Conservation (phyloP, 64 coral and sea anemone genomes). For the Porites lutea region DNA sequence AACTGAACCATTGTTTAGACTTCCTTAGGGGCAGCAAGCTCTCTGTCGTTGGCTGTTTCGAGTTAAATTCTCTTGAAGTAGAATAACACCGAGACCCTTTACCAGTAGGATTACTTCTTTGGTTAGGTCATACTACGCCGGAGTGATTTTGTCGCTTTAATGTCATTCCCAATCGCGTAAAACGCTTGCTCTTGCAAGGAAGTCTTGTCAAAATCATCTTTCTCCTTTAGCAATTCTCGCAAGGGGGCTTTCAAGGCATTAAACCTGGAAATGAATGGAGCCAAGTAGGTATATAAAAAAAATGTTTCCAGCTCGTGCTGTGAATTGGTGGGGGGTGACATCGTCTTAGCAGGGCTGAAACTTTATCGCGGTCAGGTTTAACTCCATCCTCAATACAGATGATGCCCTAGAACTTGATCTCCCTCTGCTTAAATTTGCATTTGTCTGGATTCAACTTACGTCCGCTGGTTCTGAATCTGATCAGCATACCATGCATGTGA, state of each 20-base stretch:
- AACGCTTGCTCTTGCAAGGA: conserved; percentile 36
- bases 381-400: conserved; percentile 34
- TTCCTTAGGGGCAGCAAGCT: no score
- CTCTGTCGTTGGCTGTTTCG: no score
- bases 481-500: conserved; percentile 22
- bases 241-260: conserved; percentile 64
- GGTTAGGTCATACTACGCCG: conserved; percentile 63
- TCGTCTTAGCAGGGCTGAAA: conserved; percentile 32
- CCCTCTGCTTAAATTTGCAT: conserved; percentile 62
- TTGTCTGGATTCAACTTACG: conserved; percentile 67
- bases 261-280: conserved; percentile 51
- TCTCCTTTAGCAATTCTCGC: conserved; percentile 40
- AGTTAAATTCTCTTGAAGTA: conserved; percentile 39
- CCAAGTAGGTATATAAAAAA: conserved; percentile 55
- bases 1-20: no score
- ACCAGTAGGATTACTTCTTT: conserved; percentile 63
- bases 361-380: conserved; percentile 6
- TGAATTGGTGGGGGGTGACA: conserved; percentile 29
- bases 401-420: conserved; percentile 70
- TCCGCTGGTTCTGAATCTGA: conserved; percentile 21
- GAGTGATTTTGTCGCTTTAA: conserved; percentile 40
- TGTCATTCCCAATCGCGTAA: neutral
- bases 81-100: conserved; percentile 45
- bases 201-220: conserved; percentile 10
- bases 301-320: conserved; percentile 9